These are phyloP conservation scores for Caenorhabditis virilis DNA, from an alignment of 2,888 invertebrate species.

Conservation along the genomic window DNA sequence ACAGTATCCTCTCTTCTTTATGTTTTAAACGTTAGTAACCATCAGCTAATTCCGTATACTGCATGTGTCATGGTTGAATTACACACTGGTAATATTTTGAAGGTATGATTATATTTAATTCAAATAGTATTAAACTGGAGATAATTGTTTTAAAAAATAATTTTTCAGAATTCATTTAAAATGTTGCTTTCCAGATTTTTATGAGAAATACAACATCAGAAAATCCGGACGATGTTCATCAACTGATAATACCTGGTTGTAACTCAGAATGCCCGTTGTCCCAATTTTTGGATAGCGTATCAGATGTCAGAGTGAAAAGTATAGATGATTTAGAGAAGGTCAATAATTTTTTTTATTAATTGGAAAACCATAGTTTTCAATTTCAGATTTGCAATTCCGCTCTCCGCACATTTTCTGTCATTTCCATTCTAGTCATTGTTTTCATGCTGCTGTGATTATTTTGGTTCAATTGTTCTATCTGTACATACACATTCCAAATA, in stretches of 20 bases:
- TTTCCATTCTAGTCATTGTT: background rate
- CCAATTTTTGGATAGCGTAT: conserved; percentile 21
- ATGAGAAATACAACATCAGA: conserved; percentile 36
- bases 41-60: conserved; percentile 39
- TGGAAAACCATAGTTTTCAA: background rate
- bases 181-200: conserved; percentile 14
- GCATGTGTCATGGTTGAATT: conserved; percentile 39
- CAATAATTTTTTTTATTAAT: background rate
- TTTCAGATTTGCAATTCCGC: conserved; percentile 1
- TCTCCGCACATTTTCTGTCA: background rate
- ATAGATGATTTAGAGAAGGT: conserved; percentile 29
- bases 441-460: background rate
- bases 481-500: background rate
- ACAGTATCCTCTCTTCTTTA: conserved; percentile 30
- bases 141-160: too few species aligned
- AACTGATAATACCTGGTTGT: conserved; percentile 28
- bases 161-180: too few species aligned
- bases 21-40: conserved; percentile 36
- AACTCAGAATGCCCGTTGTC: conserved; percentile 27
- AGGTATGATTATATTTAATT: too few species aligned
- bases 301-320: conserved; percentile 24
- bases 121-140: too few species aligned
- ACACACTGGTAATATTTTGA: conserved; percentile 28
- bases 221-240: conserved; percentile 28
- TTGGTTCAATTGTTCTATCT: background rate